phyloP scores from a whole-genome alignment of 2,888 invertebrate genomes.

The Alentia gelatinosa region DNA sequence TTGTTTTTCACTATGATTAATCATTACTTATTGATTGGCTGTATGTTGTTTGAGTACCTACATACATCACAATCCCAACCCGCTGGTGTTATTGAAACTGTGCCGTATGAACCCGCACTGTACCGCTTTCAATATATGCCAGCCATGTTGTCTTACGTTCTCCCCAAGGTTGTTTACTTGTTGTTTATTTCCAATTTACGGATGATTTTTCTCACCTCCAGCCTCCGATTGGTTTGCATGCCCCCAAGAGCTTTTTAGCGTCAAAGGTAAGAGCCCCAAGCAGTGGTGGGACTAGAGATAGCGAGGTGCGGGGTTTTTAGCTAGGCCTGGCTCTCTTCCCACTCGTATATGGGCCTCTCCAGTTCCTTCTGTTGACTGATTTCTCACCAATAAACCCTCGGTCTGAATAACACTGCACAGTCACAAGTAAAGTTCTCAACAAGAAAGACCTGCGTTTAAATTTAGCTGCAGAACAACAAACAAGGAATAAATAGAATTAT shows the following conservation, averaged over 20 bases:
- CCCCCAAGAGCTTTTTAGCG: not conserved
- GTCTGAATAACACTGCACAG: too few species aligned
- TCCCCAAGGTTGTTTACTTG: not conserved
- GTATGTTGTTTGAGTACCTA: not conserved
- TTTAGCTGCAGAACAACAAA: too few species aligned
- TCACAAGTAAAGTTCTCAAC: too few species aligned
- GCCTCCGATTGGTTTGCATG: slow-evolving; percentile 21
- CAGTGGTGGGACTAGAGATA: not conserved
- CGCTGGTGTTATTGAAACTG: not conserved
- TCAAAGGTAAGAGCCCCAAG: not conserved
- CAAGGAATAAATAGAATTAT: too few species aligned
- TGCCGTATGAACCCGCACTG: not conserved
- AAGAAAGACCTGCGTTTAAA: too few species aligned
- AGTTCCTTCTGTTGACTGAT: too few species aligned
- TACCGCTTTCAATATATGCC: slow-evolving; percentile 8
- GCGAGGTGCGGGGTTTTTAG: not conserved
- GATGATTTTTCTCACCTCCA: not conserved
- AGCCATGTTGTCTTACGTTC: not conserved
- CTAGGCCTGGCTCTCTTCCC: not conserved
- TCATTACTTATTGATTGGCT: not conserved
- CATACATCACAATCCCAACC: not conserved
- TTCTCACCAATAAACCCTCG: too few species aligned
- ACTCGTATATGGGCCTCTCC: too few species aligned
- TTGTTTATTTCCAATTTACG: not conserved
- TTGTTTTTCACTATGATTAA: not conserved